Evolutionary conservation across 2,113 vertebrate genomes (phyloP), one percentile per base, ranked within the genome.

Genomic region (Rana temporaria): DNA sequence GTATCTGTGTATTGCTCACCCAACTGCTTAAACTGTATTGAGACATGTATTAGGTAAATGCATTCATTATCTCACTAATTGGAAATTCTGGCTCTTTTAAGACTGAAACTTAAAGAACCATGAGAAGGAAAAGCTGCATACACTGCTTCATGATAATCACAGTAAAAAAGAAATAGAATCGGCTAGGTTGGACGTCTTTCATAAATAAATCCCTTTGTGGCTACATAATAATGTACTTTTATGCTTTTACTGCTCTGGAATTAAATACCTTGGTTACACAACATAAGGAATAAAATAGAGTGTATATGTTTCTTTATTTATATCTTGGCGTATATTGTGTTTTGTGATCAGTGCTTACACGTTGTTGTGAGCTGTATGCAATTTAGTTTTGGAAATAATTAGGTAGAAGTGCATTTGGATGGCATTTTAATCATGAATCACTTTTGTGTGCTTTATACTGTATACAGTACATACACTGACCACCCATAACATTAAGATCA

Each of bases 301-400:
- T 75, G 56, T 19, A 22, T 42, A 16, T 15, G 16, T 75, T 75
- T 32, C 56, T n/a, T 14, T 34, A 22, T 32, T 60, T 42, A 75
- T 22, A 60, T 20, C 32, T 74, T n/a, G 32, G 56, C 30, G 42
- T 62, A 75, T 22, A 75, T 75, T 22, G 56, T n/a, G 30, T 42
- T n/a, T 32, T 62, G 30, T 62, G 30, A 59, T 60, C 19, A 6
- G 22, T 60, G 14, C 72, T 22, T 34, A 75, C 34, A 12, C 26
- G 6, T 63, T 8, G 9, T 62, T 8, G 9, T 62, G 6, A 62
- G 9, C 20, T 62, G 57, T 32, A 74, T 30, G 26, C 26, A 30
- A 30, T 34, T 74, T 74, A 55, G 60, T 16, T 60, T 38, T 62
- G 72, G 34, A 32, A 75, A 57, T 75, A n/a, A 75, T 62, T 62